A percentile compares a stretch with the other conserved stretches of the same genome.
These are phyloP conservation scores for Calephelis virginiensis DNA, from an alignment of 1,140 invertebrate species.

Conservation along the genomic window DNA sequence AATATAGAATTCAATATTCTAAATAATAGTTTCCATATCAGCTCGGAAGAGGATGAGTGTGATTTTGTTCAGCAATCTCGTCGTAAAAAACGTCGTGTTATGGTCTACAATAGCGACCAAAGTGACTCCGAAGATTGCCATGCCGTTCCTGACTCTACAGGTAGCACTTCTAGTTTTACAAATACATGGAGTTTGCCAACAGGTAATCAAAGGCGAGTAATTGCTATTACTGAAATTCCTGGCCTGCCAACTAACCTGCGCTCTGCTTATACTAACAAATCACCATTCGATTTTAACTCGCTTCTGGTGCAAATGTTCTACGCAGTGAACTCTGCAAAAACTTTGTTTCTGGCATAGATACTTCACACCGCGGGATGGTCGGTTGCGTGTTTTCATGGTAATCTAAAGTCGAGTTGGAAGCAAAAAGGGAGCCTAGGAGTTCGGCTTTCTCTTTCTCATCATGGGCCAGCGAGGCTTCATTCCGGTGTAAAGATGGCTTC, in stretches of 20 bases:
- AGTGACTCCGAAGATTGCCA: neutral
- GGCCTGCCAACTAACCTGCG: neutral
- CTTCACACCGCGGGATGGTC: no score
- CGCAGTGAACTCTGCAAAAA: no score
- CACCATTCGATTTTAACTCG: neutral
- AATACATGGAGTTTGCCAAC: neutral
- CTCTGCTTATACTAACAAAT: neutral
- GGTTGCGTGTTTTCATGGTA: no score
- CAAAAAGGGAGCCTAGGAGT: no score
- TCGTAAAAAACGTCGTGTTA: neutral
- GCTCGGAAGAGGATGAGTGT: conserved; percentile 1
- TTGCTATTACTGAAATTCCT: conserved; percentile 1
- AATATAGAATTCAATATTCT: neutral
- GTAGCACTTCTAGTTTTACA: neutral
- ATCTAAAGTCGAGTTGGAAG: no score
- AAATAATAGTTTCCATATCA: conserved; percentile 11
- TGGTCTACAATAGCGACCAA: neutral
- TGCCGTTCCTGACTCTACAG: neutral
- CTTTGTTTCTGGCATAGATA: no score
- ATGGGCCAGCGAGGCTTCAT: no score
- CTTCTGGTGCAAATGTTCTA: no score
- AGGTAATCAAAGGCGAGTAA: neutral
- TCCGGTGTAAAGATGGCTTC: no score
- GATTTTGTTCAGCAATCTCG: neutral
- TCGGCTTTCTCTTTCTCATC: no score